Evolutionary conservation across 2,888 invertebrate species (phyloP), one percentile per base, ranked within the genome.

Genomic region (Odontothrips loti): DNA sequence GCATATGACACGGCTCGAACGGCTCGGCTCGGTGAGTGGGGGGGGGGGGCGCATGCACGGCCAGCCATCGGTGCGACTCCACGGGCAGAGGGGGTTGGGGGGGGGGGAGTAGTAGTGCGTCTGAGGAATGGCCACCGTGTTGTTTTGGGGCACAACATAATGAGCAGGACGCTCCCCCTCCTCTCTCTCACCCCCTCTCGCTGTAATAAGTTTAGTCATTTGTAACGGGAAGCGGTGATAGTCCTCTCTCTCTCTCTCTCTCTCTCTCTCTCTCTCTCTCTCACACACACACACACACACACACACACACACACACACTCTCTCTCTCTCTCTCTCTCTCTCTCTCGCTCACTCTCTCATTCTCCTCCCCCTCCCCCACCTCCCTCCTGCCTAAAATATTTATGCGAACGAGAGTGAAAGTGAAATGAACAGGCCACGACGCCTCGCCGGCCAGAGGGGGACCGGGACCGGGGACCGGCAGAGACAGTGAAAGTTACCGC

Each of bases 131-230:
- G 58, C 58, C 6, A 43, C 34, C 58, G 58, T 15, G 58, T 58
- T 58, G 58, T 43, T 43, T 6, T 2, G 34, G 34, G n/a, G n/a
- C n/a, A n/a, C 34, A 6, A 43, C 34, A 6, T 58, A 58, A 58
- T 58, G 58, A 58, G 58, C 20, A 17, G 17, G n/a, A 58, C n/a
- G 58, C 34, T 43, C 34, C 6, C 34, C 6, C 34, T 43, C 34
- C 34, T 43, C 34, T 43, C 34, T 43, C 34, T 43, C 34, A 4
- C 34, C 6, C 34, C 6, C 34, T 43, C 34, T 43, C 34, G 34
- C 15, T 17, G 58, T 58, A 58, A 58, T 58, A 58, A 58, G 58
- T 58, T 58, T n/a, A 58, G 58, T 58, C 58, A 58, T 58, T 58
- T 58, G 58, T 58, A 58, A 58, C 58, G 58, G 58, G 58, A 58